phyloP scores from a whole-genome alignment of 2,113 vertebrate genomes.

The Amazona vittata region DNA sequence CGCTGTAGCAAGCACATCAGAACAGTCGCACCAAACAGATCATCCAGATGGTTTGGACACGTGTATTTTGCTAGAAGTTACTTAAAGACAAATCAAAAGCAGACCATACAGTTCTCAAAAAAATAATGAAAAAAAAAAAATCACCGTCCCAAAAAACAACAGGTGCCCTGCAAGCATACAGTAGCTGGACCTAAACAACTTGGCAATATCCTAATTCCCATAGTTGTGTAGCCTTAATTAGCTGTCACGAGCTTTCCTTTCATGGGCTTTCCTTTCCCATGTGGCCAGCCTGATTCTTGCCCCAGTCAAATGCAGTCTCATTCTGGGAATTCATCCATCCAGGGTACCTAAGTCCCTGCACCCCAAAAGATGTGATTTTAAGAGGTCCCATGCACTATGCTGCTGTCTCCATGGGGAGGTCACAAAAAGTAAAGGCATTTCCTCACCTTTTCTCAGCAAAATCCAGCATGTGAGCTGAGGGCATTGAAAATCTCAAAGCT shows the following conservation, averaged over 20 bases:
- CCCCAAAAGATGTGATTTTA: neutral
- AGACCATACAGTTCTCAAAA: neutral
- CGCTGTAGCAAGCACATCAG: neutral
- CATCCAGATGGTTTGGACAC: neutral
- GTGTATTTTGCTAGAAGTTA: neutral
- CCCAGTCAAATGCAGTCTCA: neutral
- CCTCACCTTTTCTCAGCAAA: neutral
- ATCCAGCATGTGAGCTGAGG: neutral
- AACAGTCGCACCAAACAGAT: neutral
- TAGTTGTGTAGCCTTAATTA: neutral
- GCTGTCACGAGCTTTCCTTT: neutral
- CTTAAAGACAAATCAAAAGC: neutral
- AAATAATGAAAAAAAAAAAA: neutral
- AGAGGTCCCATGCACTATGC: neutral
- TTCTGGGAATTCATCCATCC: neutral
- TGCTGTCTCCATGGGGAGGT: neutral
- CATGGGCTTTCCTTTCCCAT: neutral
- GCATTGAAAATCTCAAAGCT: neutral
- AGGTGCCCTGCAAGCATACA: neutral
- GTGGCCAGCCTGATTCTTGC: neutral
- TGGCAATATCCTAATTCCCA: neutral
- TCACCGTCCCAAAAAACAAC: neutral
- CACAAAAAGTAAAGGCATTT: neutral
- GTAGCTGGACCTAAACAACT: neutral
- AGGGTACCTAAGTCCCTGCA: neutral